phyloP scores from a whole-genome alignment of 1,140 invertebrate genomes.

The Cydia fagiglandana region DNA sequence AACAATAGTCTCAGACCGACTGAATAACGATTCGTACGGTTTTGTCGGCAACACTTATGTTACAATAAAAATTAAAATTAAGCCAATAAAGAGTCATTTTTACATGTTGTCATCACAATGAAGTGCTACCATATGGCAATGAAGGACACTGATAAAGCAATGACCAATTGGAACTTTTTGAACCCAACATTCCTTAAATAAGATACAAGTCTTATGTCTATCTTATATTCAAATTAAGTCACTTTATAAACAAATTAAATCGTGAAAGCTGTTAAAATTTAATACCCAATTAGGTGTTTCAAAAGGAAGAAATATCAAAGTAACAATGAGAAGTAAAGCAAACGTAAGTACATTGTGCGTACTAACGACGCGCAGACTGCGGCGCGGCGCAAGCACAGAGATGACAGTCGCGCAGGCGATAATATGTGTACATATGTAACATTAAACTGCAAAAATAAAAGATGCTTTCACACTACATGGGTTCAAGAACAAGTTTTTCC shows the following conservation, averaged over 20 bases:
- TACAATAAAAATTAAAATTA: conserved; percentile 26
- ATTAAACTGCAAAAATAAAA: conserved; percentile 79
- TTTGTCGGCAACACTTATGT: conserved; percentile 47
- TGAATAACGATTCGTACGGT: conserved; percentile 56
- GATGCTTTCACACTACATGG: conserved; percentile 79
- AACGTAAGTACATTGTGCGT: conserved; percentile 33
- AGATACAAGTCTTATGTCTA: not conserved
- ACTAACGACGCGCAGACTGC: conserved; percentile 53
- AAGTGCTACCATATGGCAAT: not conserved
- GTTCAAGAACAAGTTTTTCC: conserved; percentile 79
- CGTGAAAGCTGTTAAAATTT: not conserved
- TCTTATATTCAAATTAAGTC: not conserved
- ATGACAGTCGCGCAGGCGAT: conserved; percentile 69
- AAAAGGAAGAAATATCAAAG: conserved; percentile 42
- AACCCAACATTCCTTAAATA: no score
- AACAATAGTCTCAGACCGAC: conserved; percentile 72
- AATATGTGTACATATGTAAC: conserved; percentile 79
- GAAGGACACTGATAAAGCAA: not conserved
- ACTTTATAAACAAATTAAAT: not conserved
- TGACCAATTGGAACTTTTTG: no score
- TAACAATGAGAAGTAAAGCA: conserved; percentile 42
- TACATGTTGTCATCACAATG: not conserved
- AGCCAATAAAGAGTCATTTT: conserved; percentile 5
- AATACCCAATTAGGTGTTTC: conserved; percentile 18
- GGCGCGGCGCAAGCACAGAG: conserved; percentile 48